phyloP scores from a whole-genome alignment of 2,888 invertebrate genomes.

The Trichopoda pennipes region DNA sequence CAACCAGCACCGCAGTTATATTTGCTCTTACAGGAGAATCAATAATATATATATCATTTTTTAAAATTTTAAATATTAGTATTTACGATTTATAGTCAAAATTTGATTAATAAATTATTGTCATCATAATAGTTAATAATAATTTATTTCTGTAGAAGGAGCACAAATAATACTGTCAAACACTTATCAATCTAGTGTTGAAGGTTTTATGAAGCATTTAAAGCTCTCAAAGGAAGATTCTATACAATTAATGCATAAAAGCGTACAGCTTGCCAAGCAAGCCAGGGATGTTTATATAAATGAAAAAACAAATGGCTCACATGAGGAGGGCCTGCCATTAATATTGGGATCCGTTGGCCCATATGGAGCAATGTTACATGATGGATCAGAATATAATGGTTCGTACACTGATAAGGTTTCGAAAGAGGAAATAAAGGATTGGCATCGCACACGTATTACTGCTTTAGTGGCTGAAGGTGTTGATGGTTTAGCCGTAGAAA shows the following conservation, averaged over 20 bases:
- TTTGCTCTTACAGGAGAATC: too few relatives aligned
- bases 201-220: constrained; percentile 88
- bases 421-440: constrained; percentile 86
- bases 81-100: too few relatives aligned
- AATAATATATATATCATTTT: too few relatives aligned
- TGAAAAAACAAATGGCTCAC: constrained; percentile 41
- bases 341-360: constrained; percentile 96
- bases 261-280: constrained; percentile 87
- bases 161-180: constrained; percentile 93
- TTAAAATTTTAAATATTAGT: too few relatives aligned
- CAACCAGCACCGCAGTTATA: too few relatives aligned
- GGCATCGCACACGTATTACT: constrained; percentile 90
- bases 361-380: constrained; percentile 93
- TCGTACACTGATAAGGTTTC: constrained; percentile 87
- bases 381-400: constrained; percentile 96
- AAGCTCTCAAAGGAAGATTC: constrained; percentile 85
- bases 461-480: constrained; percentile 90
- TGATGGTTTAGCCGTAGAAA: constrained; percentile 93
- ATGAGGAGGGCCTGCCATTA: constrained; percentile 81
- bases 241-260: constrained; percentile 86
- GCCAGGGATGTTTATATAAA: constrained; percentile 84
- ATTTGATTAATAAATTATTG: too few relatives aligned
- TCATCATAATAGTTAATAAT: background rate
- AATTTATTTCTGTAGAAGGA: constrained; percentile 84
- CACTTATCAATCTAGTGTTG: constrained; percentile 92